These are phyloP conservation scores for Sinocyclocheilus maitianheensis DNA, from an alignment of 2,113 vertebrate genomes.

Conservation along the genomic window DNA sequence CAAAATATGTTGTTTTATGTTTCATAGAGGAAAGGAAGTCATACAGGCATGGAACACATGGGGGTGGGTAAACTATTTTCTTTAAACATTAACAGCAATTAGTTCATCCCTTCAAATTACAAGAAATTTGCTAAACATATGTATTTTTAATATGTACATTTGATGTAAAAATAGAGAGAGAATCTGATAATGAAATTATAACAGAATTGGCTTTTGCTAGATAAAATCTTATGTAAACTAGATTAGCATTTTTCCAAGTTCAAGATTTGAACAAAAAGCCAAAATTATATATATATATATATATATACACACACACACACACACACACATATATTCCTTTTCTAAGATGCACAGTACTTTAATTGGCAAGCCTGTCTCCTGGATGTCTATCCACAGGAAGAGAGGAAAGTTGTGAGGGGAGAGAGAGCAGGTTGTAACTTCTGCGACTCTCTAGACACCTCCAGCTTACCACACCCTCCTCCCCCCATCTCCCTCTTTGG, in stretches of 20 bases:
- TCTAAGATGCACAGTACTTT: background rate
- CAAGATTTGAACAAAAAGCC: background rate
- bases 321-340: too few species aligned
- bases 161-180: background rate
- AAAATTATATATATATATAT: background rate
- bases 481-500: conserved; percentile 7
- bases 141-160: too few species aligned
- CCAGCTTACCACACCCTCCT: conserved; percentile 39
- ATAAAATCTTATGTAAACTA: background rate
- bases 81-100: background rate
- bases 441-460: conserved; percentile 40
- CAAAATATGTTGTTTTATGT: too few species aligned
- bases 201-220: background rate
- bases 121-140: too few species aligned
- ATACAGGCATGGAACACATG: background rate
- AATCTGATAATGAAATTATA: background rate
- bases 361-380: background rate
- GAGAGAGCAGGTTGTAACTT: conserved; percentile 9
- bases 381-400: background rate
- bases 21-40: background rate
- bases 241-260: background rate
- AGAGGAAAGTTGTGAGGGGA: background rate
- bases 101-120: too few species aligned
- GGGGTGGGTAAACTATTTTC: background rate
- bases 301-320: too few species aligned